Base-by-base conservation (phyloP, 2,113 vertebrate species). In the Myiagra hebetior region DNA sequence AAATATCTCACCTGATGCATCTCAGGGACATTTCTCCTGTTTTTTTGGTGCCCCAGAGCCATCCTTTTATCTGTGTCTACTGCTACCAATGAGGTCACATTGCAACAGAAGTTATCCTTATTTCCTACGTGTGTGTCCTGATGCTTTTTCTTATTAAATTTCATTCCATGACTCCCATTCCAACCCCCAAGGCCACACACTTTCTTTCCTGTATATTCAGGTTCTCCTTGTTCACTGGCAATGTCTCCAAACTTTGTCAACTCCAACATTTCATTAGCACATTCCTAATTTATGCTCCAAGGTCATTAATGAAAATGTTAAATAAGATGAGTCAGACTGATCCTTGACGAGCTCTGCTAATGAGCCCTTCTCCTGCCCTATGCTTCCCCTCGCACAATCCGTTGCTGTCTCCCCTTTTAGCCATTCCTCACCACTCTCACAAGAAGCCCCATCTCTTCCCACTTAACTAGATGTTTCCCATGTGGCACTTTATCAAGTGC, bases 281-380 rank as follows among this genome's bases (percentile, higher is more conserved):
- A 62, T 89, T 85, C 84, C 94, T 96, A 96, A 94, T 97, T 97
- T 96, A 93, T 96, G 94, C 94, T 95, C 96, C 94, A 83, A 95
- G 94, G 96, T 96, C 96, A 96, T 96, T 96, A 96, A 97, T 46
- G 81, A 95, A 96, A 97, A 97, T 96, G 93, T 97, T 97, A 97
- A 96, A 91, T 95, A 97, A 97, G 94, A 96, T 95, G 91, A 95
- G 96, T 96, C 87, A 96, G 93, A 96, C 91, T 91, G 91, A 96
- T 97, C 84, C 93, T 95, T 95, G 94, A 95, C 44, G 70, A 95
- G 92, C 87, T 95, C 95, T 5, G 7, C 94, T 97, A 97, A 96
- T 94, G 94, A 97, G 95, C 94, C 95, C 95, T 96, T 96, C 91
- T 96, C 94, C 89, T 95, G 96, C 91, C 95, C 94, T 91, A 2